Conservation (phyloP, 2,888 invertebrate species). For the Temnothorax rugatulus region DNA sequence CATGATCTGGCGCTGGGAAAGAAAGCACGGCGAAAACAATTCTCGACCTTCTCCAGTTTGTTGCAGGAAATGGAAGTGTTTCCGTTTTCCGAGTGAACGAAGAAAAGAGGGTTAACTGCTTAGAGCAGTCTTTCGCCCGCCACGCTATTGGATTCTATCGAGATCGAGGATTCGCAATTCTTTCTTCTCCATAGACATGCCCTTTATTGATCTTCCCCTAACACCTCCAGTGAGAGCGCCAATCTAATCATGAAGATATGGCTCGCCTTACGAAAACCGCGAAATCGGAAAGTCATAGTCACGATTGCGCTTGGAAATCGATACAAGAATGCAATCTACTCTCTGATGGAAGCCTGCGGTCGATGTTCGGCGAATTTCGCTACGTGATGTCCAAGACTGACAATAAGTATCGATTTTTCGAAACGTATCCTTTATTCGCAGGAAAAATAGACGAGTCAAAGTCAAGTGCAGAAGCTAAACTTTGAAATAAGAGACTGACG, state of each 20-base stretch:
- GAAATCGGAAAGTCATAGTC: slow-evolving; percentile 23
- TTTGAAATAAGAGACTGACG: neutral
- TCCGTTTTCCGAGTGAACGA: slow-evolving; percentile 56
- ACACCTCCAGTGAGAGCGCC: neutral
- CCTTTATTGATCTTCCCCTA: neutral
- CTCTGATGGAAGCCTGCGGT: slow-evolving; percentile 63
- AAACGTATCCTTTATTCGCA: neutral
- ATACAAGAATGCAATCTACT: slow-evolving; percentile 71
- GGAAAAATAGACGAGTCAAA: neutral
- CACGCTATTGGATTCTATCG: slow-evolving; percentile 59
- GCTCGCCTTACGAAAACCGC: neutral
- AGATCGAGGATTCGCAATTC: slow-evolving; percentile 17
- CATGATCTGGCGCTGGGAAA: neutral
- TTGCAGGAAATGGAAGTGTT: slow-evolving; percentile 50
- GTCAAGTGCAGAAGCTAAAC: neutral
- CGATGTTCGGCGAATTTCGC: neutral
- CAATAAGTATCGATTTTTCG: neutral
- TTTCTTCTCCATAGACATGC: neutral
- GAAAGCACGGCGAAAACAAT: slow-evolving; percentile 25
- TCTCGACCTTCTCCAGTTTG: slow-evolving; percentile 43
- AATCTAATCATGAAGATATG: slow-evolving; percentile 8
- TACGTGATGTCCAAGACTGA: neutral
- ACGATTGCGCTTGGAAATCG: slow-evolving; percentile 10
- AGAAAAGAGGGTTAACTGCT: slow-evolving; percentile 58
- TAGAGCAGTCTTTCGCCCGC: slow-evolving; percentile 42